A percentile compares a stretch with the other conserved stretches of the same genome.
phyloP scores from a whole-genome alignment of 2,113 vertebrate species.

The Diglossa brunneiventris region DNA sequence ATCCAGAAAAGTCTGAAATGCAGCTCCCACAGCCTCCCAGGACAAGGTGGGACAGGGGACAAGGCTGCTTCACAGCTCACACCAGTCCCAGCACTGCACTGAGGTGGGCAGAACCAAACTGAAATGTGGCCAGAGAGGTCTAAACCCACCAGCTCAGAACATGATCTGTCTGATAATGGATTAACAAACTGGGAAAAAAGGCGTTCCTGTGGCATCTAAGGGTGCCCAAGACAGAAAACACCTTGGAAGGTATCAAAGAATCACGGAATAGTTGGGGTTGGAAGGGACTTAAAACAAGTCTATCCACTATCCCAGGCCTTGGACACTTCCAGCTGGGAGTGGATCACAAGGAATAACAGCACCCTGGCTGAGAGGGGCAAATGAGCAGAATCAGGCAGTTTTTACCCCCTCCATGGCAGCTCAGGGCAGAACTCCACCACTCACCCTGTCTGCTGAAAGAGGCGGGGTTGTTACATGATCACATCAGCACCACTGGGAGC shows the following conservation, averaged over 20 bases:
- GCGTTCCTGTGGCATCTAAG: not conserved
- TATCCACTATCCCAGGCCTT: not conserved
- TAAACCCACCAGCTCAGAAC: not conserved
- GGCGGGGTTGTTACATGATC: fast-evolving
- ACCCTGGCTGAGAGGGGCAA: not conserved
- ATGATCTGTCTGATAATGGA: not conserved
- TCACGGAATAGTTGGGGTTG: not conserved
- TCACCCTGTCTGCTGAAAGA: not conserved
- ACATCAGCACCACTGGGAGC: no score
- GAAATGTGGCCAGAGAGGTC: not conserved
- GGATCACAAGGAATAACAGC: not conserved
- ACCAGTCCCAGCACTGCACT: not conserved
- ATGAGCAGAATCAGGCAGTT: not conserved
- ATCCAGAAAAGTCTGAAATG: not conserved
- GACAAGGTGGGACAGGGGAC: not conserved
- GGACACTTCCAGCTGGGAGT: not conserved
- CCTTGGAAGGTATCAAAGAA: not conserved
- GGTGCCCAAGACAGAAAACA: not conserved
- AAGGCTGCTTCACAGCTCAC: fast-evolving
- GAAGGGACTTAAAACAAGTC: not conserved
- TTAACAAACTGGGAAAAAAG: not conserved
- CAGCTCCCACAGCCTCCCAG: not conserved
- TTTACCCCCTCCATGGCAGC: fast-evolving
- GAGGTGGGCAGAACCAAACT: not conserved
- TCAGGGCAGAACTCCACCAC: not conserved